Conservation (phyloP, 92 coral and sea anemone genomes). For the Epizoanthus stellaris region DNA sequence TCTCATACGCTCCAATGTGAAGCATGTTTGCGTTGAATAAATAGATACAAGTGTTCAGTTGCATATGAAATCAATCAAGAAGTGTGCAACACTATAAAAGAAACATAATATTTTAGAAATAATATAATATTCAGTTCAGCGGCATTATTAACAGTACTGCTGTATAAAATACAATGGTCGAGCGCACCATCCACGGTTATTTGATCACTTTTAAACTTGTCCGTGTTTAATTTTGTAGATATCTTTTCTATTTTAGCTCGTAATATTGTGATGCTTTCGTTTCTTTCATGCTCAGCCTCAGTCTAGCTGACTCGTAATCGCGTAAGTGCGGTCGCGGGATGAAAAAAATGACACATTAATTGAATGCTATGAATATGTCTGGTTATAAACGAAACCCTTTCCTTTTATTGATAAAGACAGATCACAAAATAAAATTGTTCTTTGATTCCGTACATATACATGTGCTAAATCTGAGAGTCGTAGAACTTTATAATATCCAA, state of each 20-base stretch:
- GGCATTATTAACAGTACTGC: neutral
- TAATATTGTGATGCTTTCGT: neutral
- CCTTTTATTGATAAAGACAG: conserved; percentile 1
- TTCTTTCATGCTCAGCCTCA: neutral
- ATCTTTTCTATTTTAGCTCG: neutral
- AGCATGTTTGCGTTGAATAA: conserved; percentile 23
- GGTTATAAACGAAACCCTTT: conserved; percentile 7
- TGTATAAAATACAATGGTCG: neutral
- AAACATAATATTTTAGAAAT: neutral
- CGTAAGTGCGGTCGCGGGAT: neutral
- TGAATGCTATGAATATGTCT: conserved; percentile 33
- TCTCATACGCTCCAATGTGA: conserved; percentile 6
- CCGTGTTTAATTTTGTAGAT: too few relatives aligned
- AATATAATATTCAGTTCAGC: neutral
- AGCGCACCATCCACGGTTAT: neutral
- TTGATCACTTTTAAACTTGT: neutral
- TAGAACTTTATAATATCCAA: too few relatives aligned
- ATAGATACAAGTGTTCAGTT: conserved; percentile 24
- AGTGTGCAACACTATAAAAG: neutral
- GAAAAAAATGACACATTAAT: conserved; percentile 22
- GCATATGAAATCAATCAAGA: conserved; percentile 2
- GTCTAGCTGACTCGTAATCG: neutral
- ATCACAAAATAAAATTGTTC: conserved; percentile 5
- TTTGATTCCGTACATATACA: neutral
- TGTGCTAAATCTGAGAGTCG: too few relatives aligned